Conservation (phyloP, 2,113 vertebrate species). For the Thomomys bottae region DNA sequence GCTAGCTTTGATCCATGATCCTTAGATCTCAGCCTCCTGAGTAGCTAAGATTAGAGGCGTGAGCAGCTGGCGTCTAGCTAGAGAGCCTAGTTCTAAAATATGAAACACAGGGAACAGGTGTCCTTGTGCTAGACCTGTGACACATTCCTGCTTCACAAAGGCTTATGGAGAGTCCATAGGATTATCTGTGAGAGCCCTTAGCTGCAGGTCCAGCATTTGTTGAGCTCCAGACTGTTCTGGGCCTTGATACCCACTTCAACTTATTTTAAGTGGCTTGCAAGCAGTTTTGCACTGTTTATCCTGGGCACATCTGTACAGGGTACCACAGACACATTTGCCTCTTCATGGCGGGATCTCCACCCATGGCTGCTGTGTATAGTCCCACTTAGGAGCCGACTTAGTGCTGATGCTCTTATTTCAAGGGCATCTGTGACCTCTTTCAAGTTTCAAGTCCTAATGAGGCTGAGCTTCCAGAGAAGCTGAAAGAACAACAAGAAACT, state of each 20-base stretch:
- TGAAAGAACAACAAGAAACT: neutral
- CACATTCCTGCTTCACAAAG: neutral
- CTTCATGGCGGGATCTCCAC: neutral
- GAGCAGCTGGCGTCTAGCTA: too few species aligned
- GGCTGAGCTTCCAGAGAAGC: conserved; percentile 41
- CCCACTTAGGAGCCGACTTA: neutral
- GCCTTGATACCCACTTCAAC: neutral
- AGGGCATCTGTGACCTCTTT: neutral
- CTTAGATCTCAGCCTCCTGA: too few species aligned
- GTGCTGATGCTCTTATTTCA: conserved; percentile 2
- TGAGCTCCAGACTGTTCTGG: neutral
- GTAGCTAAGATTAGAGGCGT: too few species aligned
- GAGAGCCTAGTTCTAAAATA: neutral
- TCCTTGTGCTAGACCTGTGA: neutral
- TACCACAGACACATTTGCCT: accelerated
- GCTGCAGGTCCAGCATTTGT: neutral
- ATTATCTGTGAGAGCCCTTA: neutral
- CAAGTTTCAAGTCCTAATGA: neutral
- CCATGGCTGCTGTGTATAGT: neutral
- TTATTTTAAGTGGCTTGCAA: neutral
- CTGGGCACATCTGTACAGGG: neutral
- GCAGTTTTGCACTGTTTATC: accelerated
- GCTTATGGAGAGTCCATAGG: neutral
- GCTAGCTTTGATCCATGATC: too few species aligned
- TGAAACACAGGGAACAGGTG: neutral